These are phyloP conservation scores for Cherax destructor DNA, from an alignment of 1,140 invertebrate species.

Conservation along the genomic window DNA sequence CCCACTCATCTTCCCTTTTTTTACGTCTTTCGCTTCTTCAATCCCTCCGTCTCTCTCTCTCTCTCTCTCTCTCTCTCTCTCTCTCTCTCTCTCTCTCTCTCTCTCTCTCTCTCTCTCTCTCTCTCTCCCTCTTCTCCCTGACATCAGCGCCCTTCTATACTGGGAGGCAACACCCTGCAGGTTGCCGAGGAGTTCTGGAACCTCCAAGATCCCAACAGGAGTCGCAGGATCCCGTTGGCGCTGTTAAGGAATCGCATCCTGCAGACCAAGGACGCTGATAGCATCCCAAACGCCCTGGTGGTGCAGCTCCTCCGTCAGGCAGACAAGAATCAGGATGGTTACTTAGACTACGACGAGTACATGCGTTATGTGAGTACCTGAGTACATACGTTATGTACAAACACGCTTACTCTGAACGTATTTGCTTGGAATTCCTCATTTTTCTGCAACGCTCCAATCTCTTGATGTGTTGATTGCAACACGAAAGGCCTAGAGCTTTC, in stretches of 20 bases:
- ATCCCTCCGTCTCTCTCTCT: background rate
- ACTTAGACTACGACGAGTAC: slow-evolving; percentile 47
- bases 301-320: slow-evolving; percentile 34
- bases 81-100: background rate
- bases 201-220: background rate
- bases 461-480: too few relatives aligned
- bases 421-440: too few relatives aligned
- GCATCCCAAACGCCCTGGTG: slow-evolving; percentile 46
- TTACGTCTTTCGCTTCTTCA: background rate
- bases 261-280: slow-evolving; percentile 37
- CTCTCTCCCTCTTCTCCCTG: background rate
- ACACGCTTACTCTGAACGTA: too few relatives aligned
- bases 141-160: background rate
- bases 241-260: slow-evolving; percentile 41
- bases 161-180: background rate
- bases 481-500: too few relatives aligned
- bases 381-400: background rate
- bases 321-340: slow-evolving; percentile 47
- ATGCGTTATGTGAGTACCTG: slow-evolving; percentile 44
- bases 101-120: background rate
- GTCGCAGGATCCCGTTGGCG: slow-evolving; percentile 13
- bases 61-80: background rate
- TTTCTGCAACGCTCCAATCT: too few relatives aligned
- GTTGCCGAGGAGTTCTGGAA: slow-evolving; percentile 47
- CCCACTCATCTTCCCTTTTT: background rate